phyloP scores from a whole-genome alignment of 2,888 invertebrate genomes.

The Polyommatus icarus region DNA sequence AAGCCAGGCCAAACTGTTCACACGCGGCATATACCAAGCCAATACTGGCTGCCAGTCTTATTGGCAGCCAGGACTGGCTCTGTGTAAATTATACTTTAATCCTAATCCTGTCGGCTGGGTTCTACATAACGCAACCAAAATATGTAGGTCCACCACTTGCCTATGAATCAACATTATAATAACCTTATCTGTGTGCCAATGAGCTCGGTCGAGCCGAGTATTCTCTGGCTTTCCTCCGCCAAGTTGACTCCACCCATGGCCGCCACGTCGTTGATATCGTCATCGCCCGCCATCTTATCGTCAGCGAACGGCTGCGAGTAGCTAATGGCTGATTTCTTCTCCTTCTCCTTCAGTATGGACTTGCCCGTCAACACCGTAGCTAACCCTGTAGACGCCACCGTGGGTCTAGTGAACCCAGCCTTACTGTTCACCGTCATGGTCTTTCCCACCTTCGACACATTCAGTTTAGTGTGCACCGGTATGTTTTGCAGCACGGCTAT shows the following conservation, averaged over 20 bases:
- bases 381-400: constrained; percentile 54
- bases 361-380: constrained; percentile 74
- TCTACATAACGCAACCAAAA: no score
- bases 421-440: constrained; percentile 75
- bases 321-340: constrained; percentile 81
- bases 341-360: constrained; percentile 87
- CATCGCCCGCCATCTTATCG: constrained; percentile 87
- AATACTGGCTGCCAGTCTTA: no score
- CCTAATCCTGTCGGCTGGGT: no score
- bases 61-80: no score
- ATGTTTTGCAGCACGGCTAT: constrained; percentile 73
- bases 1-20: no score
- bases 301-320: constrained; percentile 62
- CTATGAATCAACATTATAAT: no score
- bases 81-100: no score
- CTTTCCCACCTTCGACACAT: constrained; percentile 63
- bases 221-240: constrained; percentile 96
- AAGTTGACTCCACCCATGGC: constrained; percentile 99
- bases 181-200: constrained; percentile 90
- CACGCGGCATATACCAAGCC: no score
- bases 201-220: constrained; percentile 93
- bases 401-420: constrained; percentile 57
- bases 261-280: constrained; percentile 99
- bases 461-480: constrained; percentile 67
- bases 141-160: no score